These are phyloP conservation scores for Hydriomena furcata DNA, from an alignment of 2,888 invertebrate genomes.

Conservation along the genomic window DNA sequence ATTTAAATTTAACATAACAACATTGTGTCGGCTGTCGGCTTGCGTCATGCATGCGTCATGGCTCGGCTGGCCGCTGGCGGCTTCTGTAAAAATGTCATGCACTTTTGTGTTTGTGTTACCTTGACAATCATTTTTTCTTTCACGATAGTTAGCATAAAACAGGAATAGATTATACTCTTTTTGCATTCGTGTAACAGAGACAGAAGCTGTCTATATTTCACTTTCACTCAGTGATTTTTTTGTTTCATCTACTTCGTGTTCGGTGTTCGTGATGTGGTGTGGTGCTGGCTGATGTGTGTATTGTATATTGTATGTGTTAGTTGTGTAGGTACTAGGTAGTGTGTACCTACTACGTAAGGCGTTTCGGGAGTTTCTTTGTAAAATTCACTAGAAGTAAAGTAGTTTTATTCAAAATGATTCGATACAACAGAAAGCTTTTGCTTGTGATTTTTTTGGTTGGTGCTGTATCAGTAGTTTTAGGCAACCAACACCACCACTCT, in stretches of 20 bases:
- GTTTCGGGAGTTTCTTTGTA: conserved; percentile 3
- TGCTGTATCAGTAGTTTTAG: conserved; percentile 47
- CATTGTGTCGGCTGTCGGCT: too few species aligned
- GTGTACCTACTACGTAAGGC: too few species aligned
- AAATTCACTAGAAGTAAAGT: not conserved
- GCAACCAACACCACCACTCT: conserved; percentile 73
- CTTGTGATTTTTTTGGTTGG: conserved; percentile 43
- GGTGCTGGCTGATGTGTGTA: too few species aligned
- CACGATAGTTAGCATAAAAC: conserved; percentile 19
- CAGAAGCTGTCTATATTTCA: not conserved
- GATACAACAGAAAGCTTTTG: conserved; percentile 41
- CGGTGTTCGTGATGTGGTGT: too few species aligned
- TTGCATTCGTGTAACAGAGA: conserved; percentile 5
- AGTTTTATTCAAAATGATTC: conserved; percentile 41
- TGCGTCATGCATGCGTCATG: too few species aligned
- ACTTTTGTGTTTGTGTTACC: conserved; percentile 19
- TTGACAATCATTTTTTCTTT: too few species aligned
- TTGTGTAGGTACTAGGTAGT: too few species aligned
- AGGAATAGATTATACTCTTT: not conserved
- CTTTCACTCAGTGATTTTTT: not conserved
- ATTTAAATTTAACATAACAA: too few species aligned
- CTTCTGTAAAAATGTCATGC: conserved; percentile 11
- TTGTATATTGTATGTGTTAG: too few species aligned
- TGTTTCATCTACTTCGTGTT: too few species aligned
- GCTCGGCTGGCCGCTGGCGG: not conserved